Evolutionary conservation across 2,797 vertebrate genomes (phyloP), one percentile per base, ranked within the genome.

Genomic region (Scarus forsteni): DNA sequence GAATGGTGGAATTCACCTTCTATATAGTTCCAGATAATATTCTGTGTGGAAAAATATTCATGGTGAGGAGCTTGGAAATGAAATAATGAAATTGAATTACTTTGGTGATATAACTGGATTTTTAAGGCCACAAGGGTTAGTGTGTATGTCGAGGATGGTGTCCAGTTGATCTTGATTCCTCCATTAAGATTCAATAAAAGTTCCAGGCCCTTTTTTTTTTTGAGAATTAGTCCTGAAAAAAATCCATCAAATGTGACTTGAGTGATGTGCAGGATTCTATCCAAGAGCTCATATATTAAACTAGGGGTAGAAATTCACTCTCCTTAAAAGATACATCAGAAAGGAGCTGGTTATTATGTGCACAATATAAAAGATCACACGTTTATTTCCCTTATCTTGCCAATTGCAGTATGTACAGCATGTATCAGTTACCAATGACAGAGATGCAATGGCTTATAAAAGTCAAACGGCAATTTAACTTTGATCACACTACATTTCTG

Each of bases 401-500:
- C 73, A 86, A 77, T 75, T 86, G 65, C 85, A 88, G 66, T 67
- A 61, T 77, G 62, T 66, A 45, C 60, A 53, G 72, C 55, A 39
- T 75, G 65, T 85, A 87, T 88, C 87, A 85, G 81, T 77, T 70
- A 75, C 75, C 61, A 81, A 55, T 81, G 79, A 86, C 70, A 79
- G 77, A 79, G 77, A 87, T 78, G 80, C 75, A 77, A 66, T 10
- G 58, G 85, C 85, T 85, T 64, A 75, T 63, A 88, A 65, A 84
- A 87, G 88, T 88, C 85, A 89, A 91, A 84, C 46, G 61, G 81
- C 82, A 88, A 81, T 87, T 87, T 88, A 80, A 79, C 83, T 89
- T 86, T 91, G 87, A 92, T 92, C 86, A 85, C 66, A 65, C 54
- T 60, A 77, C 77, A 72, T 82, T 83, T 84, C 66, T 64, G 84